These are phyloP conservation scores for Hetaerina titia DNA, from an alignment of 2,888 invertebrate genomes.

Conservation along the genomic window DNA sequence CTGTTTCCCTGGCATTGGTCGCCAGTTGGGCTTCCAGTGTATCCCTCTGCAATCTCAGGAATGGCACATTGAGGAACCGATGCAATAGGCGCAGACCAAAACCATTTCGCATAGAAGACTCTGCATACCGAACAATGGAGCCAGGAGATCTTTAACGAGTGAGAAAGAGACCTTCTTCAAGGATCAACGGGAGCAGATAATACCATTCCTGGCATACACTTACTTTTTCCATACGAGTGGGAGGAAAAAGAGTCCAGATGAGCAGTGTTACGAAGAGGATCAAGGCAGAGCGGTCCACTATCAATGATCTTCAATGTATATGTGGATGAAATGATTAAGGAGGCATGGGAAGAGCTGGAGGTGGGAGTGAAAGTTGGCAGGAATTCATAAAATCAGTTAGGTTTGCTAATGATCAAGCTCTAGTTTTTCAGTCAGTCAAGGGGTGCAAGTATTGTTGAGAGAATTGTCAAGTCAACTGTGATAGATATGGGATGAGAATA, in stretches of 20 bases:
- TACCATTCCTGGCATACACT: not conserved
- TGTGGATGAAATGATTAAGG: too few species aligned
- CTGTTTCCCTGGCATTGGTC: conserved; percentile 89
- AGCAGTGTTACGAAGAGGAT: not conserved
- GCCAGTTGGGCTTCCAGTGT: conserved; percentile 91
- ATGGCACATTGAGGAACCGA: conserved; percentile 97
- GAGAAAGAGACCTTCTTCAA: not conserved
- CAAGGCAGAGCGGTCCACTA: too few species aligned
- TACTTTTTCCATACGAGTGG: not conserved
- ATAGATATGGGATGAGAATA: too few species aligned
- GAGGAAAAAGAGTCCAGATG: not conserved
- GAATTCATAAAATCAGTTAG: too few species aligned
- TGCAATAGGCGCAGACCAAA: conserved; percentile 93
- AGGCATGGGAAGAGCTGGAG: too few species aligned
- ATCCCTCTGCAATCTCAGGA: conserved; percentile 92
- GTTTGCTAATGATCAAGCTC: too few species aligned
- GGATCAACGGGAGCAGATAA: not conserved
- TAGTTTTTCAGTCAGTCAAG: too few species aligned
- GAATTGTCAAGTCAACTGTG: too few species aligned
- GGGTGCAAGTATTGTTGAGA: too few species aligned
- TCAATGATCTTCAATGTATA: too few species aligned
- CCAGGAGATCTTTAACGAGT: conserved; percentile 75
- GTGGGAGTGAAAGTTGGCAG: too few species aligned
- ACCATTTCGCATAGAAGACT: conserved; percentile 96
- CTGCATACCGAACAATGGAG: conserved; percentile 88